Evolutionary conservation across 1,140 invertebrate species (phyloP).

Genomic region (Venturia canescens): DNA sequence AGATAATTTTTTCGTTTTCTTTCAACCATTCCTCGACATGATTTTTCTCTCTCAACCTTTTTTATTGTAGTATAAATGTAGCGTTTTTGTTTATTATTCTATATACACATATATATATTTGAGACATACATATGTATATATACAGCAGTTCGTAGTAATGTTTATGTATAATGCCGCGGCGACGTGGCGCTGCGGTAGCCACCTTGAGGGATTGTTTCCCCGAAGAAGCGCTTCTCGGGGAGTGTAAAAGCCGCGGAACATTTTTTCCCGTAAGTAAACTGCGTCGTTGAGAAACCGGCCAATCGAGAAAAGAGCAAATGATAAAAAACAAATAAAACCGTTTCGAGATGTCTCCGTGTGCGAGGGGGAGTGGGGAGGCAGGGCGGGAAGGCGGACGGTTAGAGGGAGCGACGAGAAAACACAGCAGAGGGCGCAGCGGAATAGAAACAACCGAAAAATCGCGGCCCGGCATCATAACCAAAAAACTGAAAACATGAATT

Average conservation of each 20-base stretch:
- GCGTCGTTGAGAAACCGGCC: slow-evolving; percentile 47
- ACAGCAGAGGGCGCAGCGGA: background rate
- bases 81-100: slow-evolving; percentile 24
- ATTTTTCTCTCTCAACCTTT: slow-evolving; percentile 18
- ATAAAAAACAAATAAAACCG: background rate
- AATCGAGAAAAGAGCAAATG: background rate
- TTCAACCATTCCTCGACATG: background rate
- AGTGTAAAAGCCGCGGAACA: slow-evolving; percentile 27
- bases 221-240: background rate
- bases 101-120: background rate
- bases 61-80: slow-evolving; percentile 45
- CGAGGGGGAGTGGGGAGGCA: background rate
- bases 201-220: slow-evolving; percentile 4
- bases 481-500: no score
- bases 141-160: slow-evolving; percentile 43
- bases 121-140: slow-evolving; percentile 15
- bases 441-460: background rate
- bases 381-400: background rate
- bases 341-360: background rate
- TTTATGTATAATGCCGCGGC: slow-evolving; percentile 56
- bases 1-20: slow-evolving; percentile 25
- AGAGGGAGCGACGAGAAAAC: background rate
- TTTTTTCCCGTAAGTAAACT: slow-evolving; percentile 54
- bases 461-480: no score
- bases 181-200: slow-evolving; percentile 22